Percentiles rank a stretch among this genome's conserved stretches.
These are phyloP conservation scores for Listrodromus nycthemerus DNA, from an alignment of 2,888 invertebrate genomes.

Conservation along the genomic window DNA sequence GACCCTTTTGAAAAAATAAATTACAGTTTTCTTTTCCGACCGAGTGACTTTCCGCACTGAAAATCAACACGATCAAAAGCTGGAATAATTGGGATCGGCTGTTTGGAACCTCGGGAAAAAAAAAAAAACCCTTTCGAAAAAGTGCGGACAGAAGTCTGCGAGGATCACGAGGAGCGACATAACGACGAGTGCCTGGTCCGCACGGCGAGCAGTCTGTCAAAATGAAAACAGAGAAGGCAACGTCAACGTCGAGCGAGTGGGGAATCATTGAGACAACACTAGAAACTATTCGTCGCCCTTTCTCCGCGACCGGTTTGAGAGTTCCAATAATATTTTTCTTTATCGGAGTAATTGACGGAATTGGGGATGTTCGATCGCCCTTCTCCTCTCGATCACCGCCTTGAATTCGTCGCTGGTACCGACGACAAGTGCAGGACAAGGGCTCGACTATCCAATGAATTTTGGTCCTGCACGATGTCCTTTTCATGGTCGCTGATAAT, in stretches of 20 bases:
- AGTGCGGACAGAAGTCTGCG: neutral
- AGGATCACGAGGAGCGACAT: constrained; percentile 21
- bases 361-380: constrained; percentile 48
- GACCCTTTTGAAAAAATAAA: too few relatives aligned
- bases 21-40: too few relatives aligned
- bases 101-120: neutral
- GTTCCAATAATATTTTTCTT: constrained; percentile 65
- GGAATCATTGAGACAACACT: constrained; percentile 65
- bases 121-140: neutral
- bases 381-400: neutral
- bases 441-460: constrained; percentile 11
- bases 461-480: neutral
- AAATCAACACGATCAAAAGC: neutral
- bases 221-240: constrained; percentile 58
- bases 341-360: constrained; percentile 62
- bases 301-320: constrained; percentile 34
- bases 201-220: constrained; percentile 49
- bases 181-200: constrained; percentile 58
- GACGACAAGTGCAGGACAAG: constrained; percentile 39
- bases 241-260: constrained; percentile 7
- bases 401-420: constrained; percentile 10
- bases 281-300: constrained; percentile 20
- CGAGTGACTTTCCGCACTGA: neutral
- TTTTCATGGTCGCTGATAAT: neutral
- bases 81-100: neutral